phyloP scores from a whole-genome alignment of 2,797 vertebrate genomes.

The Halcyon badia region DNA sequence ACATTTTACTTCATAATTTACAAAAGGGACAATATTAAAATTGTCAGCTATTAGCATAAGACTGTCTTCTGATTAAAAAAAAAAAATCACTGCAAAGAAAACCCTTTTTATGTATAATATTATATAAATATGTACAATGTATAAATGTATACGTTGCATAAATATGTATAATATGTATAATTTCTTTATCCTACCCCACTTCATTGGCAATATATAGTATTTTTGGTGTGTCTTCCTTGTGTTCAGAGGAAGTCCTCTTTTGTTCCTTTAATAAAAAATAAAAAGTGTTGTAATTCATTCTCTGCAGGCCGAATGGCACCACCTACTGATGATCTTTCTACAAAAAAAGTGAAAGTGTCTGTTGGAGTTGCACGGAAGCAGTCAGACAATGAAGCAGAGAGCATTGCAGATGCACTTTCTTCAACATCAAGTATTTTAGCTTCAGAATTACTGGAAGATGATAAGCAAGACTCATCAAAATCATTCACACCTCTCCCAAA shows the following conservation, averaged over 20 bases:
- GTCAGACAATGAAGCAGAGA: slow-evolving; percentile 88
- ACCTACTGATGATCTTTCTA: slow-evolving; percentile 91
- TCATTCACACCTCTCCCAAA: slow-evolving; percentile 78
- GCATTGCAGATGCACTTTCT: slow-evolving; percentile 79
- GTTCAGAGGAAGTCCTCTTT: not conserved
- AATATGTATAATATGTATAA: not conserved
- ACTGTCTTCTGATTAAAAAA: not conserved
- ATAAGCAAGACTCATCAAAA: slow-evolving; percentile 85
- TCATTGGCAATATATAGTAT: not conserved
- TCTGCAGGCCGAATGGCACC: slow-evolving; percentile 93
- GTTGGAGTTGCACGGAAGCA: slow-evolving; percentile 91
- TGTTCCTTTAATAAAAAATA: not conserved
- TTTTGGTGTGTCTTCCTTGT: not conserved
- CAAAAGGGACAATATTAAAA: not conserved
- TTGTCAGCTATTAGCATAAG: not conserved
- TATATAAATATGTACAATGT: not conserved
- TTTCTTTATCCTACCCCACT: not conserved
- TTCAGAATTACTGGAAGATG: slow-evolving; percentile 90
- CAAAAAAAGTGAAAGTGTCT: slow-evolving; percentile 94
- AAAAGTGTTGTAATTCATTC: not conserved
- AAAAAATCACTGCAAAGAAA: not conserved
- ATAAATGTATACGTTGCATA: not conserved
- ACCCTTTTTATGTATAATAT: not conserved
- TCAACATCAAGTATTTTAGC: slow-evolving; percentile 87
- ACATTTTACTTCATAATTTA: not conserved